These are phyloP conservation scores for Cactoblastis cactorum DNA, from an alignment of 2,888 invertebrate species.

Conservation along the genomic window DNA sequence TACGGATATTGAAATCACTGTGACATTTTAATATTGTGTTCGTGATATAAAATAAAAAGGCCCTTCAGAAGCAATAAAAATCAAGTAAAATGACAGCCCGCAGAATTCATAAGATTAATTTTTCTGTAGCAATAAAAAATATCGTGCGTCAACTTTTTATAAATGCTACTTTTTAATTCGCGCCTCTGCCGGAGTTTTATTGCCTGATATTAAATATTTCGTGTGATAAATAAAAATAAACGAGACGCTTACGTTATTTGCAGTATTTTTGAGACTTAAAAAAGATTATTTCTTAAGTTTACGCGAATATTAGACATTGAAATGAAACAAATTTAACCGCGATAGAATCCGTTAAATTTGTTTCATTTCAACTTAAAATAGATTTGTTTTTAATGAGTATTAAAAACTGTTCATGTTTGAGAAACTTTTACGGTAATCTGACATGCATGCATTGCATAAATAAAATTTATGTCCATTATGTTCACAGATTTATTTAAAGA, in stretches of 20 bases:
- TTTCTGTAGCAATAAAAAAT: not conserved
- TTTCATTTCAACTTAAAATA: too few species aligned
- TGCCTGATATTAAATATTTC: slow-evolving; percentile 33
- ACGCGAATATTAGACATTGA: too few species aligned
- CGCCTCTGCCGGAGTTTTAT: slow-evolving; percentile 29
- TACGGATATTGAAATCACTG: not conserved
- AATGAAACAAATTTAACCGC: too few species aligned
- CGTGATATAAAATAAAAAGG: not conserved
- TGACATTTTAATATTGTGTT: not conserved
- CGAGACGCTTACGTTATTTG: not conserved
- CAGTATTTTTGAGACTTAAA: not conserved
- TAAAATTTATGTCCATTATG: too few species aligned
- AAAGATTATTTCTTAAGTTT: not conserved
- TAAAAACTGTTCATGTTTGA: too few species aligned
- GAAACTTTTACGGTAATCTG: too few species aligned
- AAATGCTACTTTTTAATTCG: slow-evolving; percentile 20
- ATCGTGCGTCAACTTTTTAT: slow-evolving; percentile 1
- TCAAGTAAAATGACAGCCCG: not conserved
- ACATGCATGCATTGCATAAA: too few species aligned
- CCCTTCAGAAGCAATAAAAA: not conserved
- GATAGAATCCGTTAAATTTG: too few species aligned
- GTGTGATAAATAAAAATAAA: slow-evolving; percentile 25
- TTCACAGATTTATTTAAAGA: too few species aligned
- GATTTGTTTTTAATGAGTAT: too few species aligned
- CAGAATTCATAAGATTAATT: not conserved